Evolutionary conservation across 2,113 vertebrate genomes (phyloP), one percentile per base, ranked within the genome.

Genomic region (Istiophorus platypterus): DNA sequence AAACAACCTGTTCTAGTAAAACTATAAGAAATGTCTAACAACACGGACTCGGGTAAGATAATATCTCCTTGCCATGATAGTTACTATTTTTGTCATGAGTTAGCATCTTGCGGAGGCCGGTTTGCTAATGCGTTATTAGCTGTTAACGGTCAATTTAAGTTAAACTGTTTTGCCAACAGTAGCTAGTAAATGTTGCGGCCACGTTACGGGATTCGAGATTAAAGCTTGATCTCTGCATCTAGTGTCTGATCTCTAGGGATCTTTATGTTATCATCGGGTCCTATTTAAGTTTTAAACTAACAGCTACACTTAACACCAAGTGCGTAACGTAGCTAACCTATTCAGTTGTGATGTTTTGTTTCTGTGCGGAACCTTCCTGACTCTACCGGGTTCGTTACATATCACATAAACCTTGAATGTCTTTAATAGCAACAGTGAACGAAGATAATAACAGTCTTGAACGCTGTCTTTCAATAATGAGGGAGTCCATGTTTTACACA

Each of bases 331-430:
- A 57, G 75, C 67, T 22, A n/a, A 51, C n/a, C 57, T 57, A 14
- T 62, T 80, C 7, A 42, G 11, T 1, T 49, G 63, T n/a, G 9
- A 31, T 39, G 39, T 45, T 74, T 18, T 67, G 76, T 76, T 57
- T 65, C 7, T 72, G 61, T 72, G 45, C 41, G 37, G 84, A 85
- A 80, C 2, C 29, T 74, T 90, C 89, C 71, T 26, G 65, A 58
- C 61, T 39, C 42, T 29, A 49, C 73, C 20, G 9, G 20, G 34
- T 1, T 15, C 7, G 13, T 17, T 22, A 11, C 18, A 17, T 5
- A n/a, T 17, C 3, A 57, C 22, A 22, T 17, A 37, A 29, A 52
- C 2, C 0, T 27, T 7, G 41, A 2, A 22, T 66, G 62, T 6
- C 3, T 57, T 29, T 9, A 18, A 54, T 29, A 54, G 24, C 37